These are phyloP conservation scores for Phoxinus dragarum DNA, from an alignment of 2,797 vertebrate genomes.

Conservation along the genomic window DNA sequence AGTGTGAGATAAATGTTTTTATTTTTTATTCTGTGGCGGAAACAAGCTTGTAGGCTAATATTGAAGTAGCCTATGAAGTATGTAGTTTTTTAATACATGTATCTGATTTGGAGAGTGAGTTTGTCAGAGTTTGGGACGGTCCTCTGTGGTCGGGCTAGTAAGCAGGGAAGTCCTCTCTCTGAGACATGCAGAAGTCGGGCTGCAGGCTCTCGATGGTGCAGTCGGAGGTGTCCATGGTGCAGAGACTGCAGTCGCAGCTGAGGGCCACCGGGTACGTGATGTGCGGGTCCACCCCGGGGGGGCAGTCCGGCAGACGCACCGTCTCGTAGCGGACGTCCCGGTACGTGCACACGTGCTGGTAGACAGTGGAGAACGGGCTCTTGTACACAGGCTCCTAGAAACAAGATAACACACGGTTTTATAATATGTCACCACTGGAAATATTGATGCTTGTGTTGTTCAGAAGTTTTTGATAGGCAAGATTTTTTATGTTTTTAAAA, in stretches of 20 bases:
- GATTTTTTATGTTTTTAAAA: too few species aligned
- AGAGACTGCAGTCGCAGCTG: conserved; percentile 84
- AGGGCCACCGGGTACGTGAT: conserved; percentile 85
- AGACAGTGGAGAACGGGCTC: conserved; percentile 66
- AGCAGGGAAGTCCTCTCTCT: conserved; percentile 60
- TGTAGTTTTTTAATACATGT: too few species aligned
- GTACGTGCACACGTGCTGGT: conserved; percentile 88
- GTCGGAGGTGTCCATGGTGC: conserved; percentile 83
- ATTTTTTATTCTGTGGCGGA: too few species aligned
- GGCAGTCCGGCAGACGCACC: conserved; percentile 80
- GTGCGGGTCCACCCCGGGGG: conserved; percentile 76
- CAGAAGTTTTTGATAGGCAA: too few species aligned
- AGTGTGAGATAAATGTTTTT: too few species aligned
- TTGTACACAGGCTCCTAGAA: conserved; percentile 77
- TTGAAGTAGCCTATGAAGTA: too few species aligned
- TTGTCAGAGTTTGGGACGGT: neutral
- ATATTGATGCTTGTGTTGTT: too few species aligned
- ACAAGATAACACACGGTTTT: neutral
- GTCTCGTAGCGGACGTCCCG: conserved; percentile 78
- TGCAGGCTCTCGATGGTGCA: conserved; percentile 82
- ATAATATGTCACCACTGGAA: neutral
- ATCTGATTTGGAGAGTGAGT: neutral
- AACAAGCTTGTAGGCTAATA: too few species aligned
- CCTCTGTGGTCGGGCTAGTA: conserved; percentile 59
- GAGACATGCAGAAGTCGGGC: conserved; percentile 79